Base-by-base conservation (phyloP, 2,888 invertebrate genomes). In the Tribolium freemani region DNA sequence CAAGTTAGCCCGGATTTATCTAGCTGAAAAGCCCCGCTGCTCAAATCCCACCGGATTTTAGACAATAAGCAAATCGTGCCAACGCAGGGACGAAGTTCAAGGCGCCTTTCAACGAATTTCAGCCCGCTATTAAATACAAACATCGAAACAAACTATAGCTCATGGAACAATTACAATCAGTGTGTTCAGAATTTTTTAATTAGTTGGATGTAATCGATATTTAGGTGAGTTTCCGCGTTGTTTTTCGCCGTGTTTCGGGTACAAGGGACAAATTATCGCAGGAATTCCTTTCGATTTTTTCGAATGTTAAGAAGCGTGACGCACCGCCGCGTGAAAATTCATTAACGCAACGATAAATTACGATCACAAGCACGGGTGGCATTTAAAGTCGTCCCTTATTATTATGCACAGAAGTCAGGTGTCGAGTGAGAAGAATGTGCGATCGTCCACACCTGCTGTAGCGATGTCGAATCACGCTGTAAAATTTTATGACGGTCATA, bases 311-410 rank as follows among this genome's bases (percentile, higher is more conserved):
- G 72, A 69, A 66, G 63, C 60, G 48, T 44, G 45, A 44, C 46
- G 60, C 44, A 57, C 11, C 11, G 60, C 10, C 30, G 63, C 72
- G 51, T 63, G 60, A 69, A 77, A 78, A 76, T 78, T 78, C 75
- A 78, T 78, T 78, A 77, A 75, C 71, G 72, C 69, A 48, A 63
- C 74, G 56, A 78, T 78, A 78, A 78, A 78, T 78, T 70, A 61
- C 54, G 46, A 63, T 70, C 50, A 48, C 69, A 69, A 45, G 58
- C 69, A 69, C 69, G 69, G 60, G 51, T 51, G 63, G 69, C 69
- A 56, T 54, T 70, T 48, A 70, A 70, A 48, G 56, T 50, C 63
- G 63, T 46, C 63, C 63, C 56, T 70, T 70, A 63, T 70, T 70
- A 63, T 70, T 70, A 70, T 70, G 69, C 69, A 70, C 51, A 63